Evolutionary conservation across 2,797 vertebrate species (phyloP), one percentile per base, ranked within the genome.

Genomic region (Cirrhinus molitorella): DNA sequence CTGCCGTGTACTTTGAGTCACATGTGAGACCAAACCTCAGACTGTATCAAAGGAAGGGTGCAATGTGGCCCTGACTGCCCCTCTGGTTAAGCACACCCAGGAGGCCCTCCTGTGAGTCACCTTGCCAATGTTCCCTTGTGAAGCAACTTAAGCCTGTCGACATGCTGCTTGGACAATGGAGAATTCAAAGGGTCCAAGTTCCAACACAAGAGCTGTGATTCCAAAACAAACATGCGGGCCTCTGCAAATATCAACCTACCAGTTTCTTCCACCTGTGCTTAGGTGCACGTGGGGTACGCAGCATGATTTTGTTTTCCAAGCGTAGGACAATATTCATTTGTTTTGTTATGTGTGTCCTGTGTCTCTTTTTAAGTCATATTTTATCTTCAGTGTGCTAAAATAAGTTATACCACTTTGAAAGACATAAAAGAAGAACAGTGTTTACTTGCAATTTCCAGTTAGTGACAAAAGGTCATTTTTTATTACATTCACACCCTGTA

Each of bases 141-240:
- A 97, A 95, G 94, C 94, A 93, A 37, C 68, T 97, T 96, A 97
- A 96, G 94, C 95, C 91, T 87, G 90, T 94, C 95, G 93, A 95
- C 95, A 95, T 92, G 94, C 95, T 95, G 83, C 70, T 95, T 94
- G 91, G 94, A 93, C 96, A 95, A 95, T 94, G 92, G 92, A 91
- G 94, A 93, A 93, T 96, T 96, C 75, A 86, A 95, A 96, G 95
- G 94, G 83, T 90, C 91, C 88, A 92, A 93, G 93, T 91, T 90
- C 92, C 93, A 90, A 92, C 92, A 96, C 93, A 91, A 93, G 92
- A 94, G 94, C 94, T 94, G 91, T 93, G 93, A 94, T 94, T 94
- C 93, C 93, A 95, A 94, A 94, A 93, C 95, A 95, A 96, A 97
- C 96, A 95, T 96, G 95, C 94, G 94, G 94, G 93, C 94, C 94